phyloP scores from a whole-genome alignment of 2,888 invertebrate species.

The Choristoneura rosaceana region DNA sequence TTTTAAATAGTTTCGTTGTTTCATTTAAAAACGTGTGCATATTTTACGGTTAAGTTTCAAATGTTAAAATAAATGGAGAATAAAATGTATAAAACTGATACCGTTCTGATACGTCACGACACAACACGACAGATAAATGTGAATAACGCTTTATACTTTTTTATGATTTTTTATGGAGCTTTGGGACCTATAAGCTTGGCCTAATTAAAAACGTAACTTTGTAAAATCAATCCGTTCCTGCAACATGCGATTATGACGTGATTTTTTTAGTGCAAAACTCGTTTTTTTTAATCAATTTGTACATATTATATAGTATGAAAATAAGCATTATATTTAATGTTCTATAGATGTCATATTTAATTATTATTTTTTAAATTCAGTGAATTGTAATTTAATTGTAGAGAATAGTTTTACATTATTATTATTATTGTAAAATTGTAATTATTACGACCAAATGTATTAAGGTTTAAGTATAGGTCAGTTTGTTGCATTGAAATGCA shows the following conservation, averaged over 20 bases:
- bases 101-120: too few species aligned
- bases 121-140: too few species aligned
- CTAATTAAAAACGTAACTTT: not conserved
- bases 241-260: slow-evolving; percentile 23
- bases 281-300: slow-evolving; percentile 27
- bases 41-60: too few species aligned
- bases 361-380: slow-evolving; percentile 23
- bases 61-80: too few species aligned
- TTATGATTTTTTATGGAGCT: not conserved
- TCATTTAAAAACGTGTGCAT: too few species aligned
- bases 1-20: too few species aligned
- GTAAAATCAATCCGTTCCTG: slow-evolving; percentile 5
- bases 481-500: slow-evolving; percentile 4
- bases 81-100: too few species aligned
- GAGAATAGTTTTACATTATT: slow-evolving; percentile 21
- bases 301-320: slow-evolving; percentile 31
- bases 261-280: slow-evolving; percentile 33
- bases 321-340: slow-evolving; percentile 39
- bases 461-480: slow-evolving; percentile 31
- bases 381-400: slow-evolving; percentile 11
- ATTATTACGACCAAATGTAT: slow-evolving; percentile 42
- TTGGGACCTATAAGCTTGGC: not conserved
- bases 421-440: slow-evolving; percentile 38
- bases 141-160: not conserved
- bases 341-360: slow-evolving; percentile 40